Conservation (phyloP, 2,113 vertebrate species). For the Scopus umbretta region DNA sequence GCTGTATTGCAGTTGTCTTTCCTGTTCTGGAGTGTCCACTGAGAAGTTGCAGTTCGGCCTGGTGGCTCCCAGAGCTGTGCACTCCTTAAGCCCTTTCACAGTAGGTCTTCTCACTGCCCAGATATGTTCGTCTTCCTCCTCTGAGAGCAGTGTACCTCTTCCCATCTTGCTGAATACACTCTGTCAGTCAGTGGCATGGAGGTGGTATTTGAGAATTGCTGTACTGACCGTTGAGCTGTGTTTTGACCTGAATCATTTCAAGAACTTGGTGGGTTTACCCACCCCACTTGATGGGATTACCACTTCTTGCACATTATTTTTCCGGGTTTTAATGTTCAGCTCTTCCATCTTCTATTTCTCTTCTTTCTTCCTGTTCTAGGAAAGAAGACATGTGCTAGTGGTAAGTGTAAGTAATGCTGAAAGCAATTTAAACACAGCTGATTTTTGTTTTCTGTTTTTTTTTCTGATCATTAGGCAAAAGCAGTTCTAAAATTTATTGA, state of each 20-base stretch:
- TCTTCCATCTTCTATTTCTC: neutral
- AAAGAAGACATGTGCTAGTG: neutral
- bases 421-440: neutral
- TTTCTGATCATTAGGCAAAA: slow-evolving; percentile 77
- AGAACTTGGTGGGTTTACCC: neutral
- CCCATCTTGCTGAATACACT: neutral
- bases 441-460: neutral
- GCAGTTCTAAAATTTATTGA: slow-evolving; percentile 94
- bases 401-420: neutral
- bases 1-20: neutral
- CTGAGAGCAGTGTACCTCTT: neutral
- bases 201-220: neutral
- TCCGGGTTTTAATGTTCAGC: neutral
- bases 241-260: neutral
- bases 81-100: neutral
- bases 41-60: neutral
- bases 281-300: too few relatives aligned
- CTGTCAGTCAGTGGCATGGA: neutral
- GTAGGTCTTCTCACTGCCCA: neutral
- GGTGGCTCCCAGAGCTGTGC: neutral
- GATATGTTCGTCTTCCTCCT: neutral
- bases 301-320: neutral
- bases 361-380: neutral
- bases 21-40: neutral
- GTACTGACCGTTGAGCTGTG: neutral